phyloP scores from a whole-genome alignment of 2,113 vertebrate species.

The Protobothrops mucrosquamatus region DNA sequence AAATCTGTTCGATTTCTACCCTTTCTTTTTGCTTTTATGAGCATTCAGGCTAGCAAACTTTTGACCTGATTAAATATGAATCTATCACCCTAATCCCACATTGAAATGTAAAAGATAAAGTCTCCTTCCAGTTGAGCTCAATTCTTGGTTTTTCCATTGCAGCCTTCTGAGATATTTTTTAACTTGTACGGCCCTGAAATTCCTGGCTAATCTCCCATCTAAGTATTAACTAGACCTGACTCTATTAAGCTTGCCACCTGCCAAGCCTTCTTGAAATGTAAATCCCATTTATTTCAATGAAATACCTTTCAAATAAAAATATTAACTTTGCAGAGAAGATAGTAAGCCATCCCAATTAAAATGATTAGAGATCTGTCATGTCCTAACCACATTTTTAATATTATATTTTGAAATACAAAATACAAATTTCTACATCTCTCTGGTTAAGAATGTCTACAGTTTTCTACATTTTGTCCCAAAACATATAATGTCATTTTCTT shows the following conservation, averaged over 20 bases:
- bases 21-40: not conserved
- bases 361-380: not conserved
- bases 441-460: not conserved
- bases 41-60: not conserved
- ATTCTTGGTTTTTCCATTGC: not conserved
- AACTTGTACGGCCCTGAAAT: not conserved
- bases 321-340: not conserved
- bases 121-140: not conserved
- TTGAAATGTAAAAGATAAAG: not conserved
- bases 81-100: not conserved
- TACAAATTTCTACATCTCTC: not conserved
- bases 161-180: not conserved
- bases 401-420: not conserved
- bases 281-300: not conserved
- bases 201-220: not conserved
- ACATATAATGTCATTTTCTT: constrained; percentile 42
- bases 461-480: constrained; percentile 43
- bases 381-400: not conserved
- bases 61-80: not conserved
- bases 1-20: not conserved
- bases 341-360: not conserved
- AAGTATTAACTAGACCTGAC: not conserved
- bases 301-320: not conserved
- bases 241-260: not conserved
- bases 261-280: not conserved